Evolutionary conservation across 2,888 invertebrate genomes (phyloP).

Genomic region (Ophioninae sp.): DNA sequence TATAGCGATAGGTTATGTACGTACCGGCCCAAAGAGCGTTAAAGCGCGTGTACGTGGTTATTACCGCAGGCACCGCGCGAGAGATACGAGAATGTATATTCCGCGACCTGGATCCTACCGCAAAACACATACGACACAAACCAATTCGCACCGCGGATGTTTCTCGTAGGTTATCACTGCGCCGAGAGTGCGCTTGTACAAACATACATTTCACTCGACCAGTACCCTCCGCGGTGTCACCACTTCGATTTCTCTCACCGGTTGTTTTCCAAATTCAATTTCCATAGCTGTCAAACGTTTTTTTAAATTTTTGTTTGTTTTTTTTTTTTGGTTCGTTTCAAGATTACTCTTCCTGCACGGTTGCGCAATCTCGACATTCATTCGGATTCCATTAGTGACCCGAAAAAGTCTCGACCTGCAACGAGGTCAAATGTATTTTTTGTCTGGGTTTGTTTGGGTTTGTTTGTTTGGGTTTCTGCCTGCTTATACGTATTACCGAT

Average conservation of each 20-base stretch:
- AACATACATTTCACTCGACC: not conserved
- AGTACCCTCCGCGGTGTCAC: not conserved
- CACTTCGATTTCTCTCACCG: not conserved
- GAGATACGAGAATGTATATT: slow-evolving; percentile 30
- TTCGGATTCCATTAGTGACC: not conserved
- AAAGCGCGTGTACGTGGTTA: slow-evolving; percentile 48
- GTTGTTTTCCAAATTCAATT: not conserved
- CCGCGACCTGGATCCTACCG: slow-evolving; percentile 30
- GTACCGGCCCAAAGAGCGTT: slow-evolving; percentile 34
- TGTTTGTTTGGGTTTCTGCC: too few relatives aligned
- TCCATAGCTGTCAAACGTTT: not conserved
- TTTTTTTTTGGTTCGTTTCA: not conserved
- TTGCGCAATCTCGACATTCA: not conserved
- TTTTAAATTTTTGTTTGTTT: not conserved
- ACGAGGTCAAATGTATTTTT: not conserved
- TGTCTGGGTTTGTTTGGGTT: too few relatives aligned
- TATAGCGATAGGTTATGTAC: slow-evolving; percentile 22
- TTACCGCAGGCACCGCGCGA: slow-evolving; percentile 41
- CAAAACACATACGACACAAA: slow-evolving; percentile 35
- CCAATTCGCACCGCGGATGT: slow-evolving; percentile 52
- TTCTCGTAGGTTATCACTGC: slow-evolving; percentile 51
- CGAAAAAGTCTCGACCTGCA: not conserved
- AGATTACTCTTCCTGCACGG: not conserved
- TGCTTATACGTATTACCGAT: too few relatives aligned
- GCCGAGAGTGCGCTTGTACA: slow-evolving; percentile 15